phyloP scores from a whole-genome alignment of 2,113 vertebrate genomes.

The Herpetotheres cachinnans region DNA sequence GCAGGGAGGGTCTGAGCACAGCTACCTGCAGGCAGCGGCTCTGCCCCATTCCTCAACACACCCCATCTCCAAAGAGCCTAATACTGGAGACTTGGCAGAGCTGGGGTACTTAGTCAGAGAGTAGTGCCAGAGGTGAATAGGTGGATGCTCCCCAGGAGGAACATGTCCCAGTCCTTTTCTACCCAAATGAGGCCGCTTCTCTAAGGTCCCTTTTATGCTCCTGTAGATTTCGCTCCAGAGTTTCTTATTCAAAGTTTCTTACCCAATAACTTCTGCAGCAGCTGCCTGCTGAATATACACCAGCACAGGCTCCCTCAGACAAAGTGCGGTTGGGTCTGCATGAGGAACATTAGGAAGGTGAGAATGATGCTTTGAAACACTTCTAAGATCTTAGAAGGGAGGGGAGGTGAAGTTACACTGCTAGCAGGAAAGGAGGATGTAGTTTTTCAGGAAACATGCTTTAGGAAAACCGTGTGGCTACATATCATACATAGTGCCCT shows the following conservation, averaged over 20 bases:
- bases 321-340: not conserved
- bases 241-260: slow-evolving; percentile 54
- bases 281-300: slow-evolving; percentile 82
- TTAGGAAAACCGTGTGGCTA: not conserved
- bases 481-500: accelerated
- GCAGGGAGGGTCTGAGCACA: not conserved
- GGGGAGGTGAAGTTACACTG: not conserved
- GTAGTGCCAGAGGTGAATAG: not conserved
- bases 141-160: not conserved
- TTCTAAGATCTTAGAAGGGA: not conserved
- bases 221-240: not conserved
- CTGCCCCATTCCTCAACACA: not conserved
- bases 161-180: not conserved
- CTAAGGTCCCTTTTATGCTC: not conserved
- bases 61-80: accelerated
- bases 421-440: not conserved
- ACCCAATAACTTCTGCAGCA: slow-evolving; percentile 79
- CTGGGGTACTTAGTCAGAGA: not conserved
- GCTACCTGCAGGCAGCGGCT: accelerated
- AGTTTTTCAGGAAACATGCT: not conserved
- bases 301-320: slow-evolving; percentile 49
- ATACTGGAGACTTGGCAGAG: too few relatives aligned
- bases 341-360: not conserved
- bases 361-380: not conserved
- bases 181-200: not conserved